Base-by-base conservation (phyloP, 1,140 invertebrate species). In the Saccostrea glomerata region DNA sequence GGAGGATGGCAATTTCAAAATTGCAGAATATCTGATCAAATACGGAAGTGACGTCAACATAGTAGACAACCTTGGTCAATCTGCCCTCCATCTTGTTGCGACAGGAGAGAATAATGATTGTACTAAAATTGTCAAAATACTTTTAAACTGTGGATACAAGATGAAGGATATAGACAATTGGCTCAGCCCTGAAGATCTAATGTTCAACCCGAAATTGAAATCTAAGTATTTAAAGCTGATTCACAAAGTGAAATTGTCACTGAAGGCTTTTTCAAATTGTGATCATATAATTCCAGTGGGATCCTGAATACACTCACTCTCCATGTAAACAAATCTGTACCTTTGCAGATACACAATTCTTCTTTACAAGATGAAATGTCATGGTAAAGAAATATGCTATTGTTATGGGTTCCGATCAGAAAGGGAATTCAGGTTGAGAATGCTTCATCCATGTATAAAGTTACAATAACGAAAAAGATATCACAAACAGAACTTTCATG, bases 1-100 rank as follows among this genome's bases (percentile, higher is more conserved):
- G 11, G 56, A 85, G 12, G 60, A 85, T 36, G n/a, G 83, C 4
- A 70, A 77, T 12, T 82, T 84, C 0, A 83, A 85, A 3, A 88
- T 88, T 11, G 23, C 83, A 7, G 58, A 40, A 17, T 88, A 85
- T 54, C 63, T 88, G 9, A 85, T 88, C 11, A 47, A 82, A 36
- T 40, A 85, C 25, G 87, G 87, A 88, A 70, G 83, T 85, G 87
- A 88, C 87, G 87, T 88, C 13, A 88, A 88, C 36, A 30, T 56
- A 7, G 63, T 60, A 5, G 87, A 84, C 23, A 23, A 77, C 15
- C 47, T 88, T 15, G 87, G 82, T 11, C 83, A 88, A 73, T 70
- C 82, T 58, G 82, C 82, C 23, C 47, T 88, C 0, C 83, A 73
- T 40, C 30, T 63, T 15, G 56, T 77, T 12, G 70, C 70, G 11